phyloP scores from a whole-genome alignment of 1,140 invertebrate genomes.

The Caenorhabditis tropicalis region DNA sequence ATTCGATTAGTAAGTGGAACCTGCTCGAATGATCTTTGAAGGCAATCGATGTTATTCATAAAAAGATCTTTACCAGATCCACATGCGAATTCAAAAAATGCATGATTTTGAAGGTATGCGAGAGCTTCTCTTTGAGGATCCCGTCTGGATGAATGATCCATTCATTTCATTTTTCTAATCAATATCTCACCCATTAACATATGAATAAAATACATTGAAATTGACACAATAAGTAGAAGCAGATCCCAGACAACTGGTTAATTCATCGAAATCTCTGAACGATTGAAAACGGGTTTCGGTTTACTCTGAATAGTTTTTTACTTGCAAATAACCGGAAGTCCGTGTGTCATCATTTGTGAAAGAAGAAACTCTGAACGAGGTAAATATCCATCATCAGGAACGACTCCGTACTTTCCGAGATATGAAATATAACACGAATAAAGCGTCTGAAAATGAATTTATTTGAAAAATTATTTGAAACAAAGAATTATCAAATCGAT shows the following conservation, averaged over 20 bases:
- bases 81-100: conserved; percentile 49
- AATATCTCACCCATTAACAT: background rate
- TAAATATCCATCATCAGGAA: conserved; percentile 26
- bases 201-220: conserved; percentile 30
- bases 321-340: conserved; percentile 30
- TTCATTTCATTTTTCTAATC: background rate
- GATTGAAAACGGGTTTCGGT: background rate
- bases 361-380: background rate
- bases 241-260: conserved; percentile 15
- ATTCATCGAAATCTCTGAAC: conserved; percentile 48
- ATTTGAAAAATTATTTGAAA: background rate
- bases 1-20: conserved; percentile 35
- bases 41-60: conserved; percentile 33
- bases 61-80: conserved; percentile 23
- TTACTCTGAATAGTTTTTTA: background rate
- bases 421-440: conserved; percentile 17
- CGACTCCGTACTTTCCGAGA: conserved; percentile 21
- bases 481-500: too few species aligned
- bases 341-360: background rate
- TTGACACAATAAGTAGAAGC: conserved; percentile 29
- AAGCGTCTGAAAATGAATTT: background rate
- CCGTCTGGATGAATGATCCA: background rate
- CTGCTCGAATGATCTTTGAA: conserved; percentile 16
- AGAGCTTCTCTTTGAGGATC: conserved; percentile 17
- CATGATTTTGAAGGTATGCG: conserved; percentile 40